A percentile compares a stretch with the other conserved stretches of the same genome.
These are phyloP conservation scores for Chrysaora quinquecirrha DNA, from an alignment of 30 jellyfish, hydroid and myxozoan genomes.

Conservation along the genomic window DNA sequence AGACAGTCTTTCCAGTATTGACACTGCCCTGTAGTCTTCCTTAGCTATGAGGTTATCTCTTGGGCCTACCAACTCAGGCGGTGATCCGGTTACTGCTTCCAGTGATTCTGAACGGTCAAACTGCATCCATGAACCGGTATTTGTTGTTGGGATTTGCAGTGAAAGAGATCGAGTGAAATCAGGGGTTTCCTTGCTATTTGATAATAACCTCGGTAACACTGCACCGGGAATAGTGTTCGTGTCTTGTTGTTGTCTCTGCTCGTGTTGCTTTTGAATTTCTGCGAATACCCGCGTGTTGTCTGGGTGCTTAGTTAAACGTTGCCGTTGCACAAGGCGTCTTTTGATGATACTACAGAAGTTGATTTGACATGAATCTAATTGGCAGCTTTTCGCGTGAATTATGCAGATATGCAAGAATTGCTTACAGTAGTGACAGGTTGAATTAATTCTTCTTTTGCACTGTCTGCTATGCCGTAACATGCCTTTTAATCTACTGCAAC, in stretches of 20 bases:
- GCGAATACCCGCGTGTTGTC: not conserved
- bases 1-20: not conserved
- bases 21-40: not conserved
- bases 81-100: not conserved
- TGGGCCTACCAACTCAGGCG: not conserved
- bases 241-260: not conserved
- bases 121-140: not conserved
- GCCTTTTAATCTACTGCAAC: conserved; percentile 29
- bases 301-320: not conserved
- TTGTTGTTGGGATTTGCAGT: conserved; percentile 8
- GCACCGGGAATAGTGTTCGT: not conserved
- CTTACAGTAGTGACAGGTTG: conserved; percentile 28
- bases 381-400: conserved; percentile 45
- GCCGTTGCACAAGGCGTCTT: conserved; percentile 3
- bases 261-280: not conserved
- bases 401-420: conserved; percentile 51
- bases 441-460: conserved; percentile 36
- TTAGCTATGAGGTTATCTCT: not conserved
- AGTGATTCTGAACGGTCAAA: conserved; percentile 4
- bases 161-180: conserved; percentile 1
- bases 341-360: conserved; percentile 43
- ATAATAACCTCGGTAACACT: not conserved
- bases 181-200: not conserved
- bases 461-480: conserved; percentile 33
- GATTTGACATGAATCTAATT: conserved; percentile 19